These are phyloP conservation scores for Stenotaenia linearis DNA, from an alignment of 2,888 invertebrate species.

Conservation along the genomic window DNA sequence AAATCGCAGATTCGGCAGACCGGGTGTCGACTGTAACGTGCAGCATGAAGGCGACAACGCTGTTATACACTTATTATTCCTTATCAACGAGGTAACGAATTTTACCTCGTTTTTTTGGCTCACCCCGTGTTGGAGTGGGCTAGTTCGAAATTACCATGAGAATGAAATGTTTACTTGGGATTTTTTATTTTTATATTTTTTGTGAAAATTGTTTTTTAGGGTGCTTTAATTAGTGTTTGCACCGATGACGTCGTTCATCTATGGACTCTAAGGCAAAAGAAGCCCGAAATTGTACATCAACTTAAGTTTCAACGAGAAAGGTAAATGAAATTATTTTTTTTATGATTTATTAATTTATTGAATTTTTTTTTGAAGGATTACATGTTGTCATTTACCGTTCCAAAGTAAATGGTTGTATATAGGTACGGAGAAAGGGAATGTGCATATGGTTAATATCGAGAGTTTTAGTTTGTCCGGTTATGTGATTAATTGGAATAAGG, in stretches of 20 bases:
- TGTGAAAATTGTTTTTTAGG: slow-evolving; percentile 50
- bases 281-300: slow-evolving; percentile 89
- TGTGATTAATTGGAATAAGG: slow-evolving; percentile 99
- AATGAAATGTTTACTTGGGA: background rate
- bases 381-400: slow-evolving; percentile 88
- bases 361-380: slow-evolving; percentile 61
- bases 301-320: slow-evolving; percentile 95
- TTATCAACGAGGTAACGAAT: slow-evolving; percentile 72
- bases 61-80: slow-evolving; percentile 85
- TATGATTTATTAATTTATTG: background rate
- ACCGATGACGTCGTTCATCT: slow-evolving; percentile 93
- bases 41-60: slow-evolving; percentile 64
- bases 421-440: slow-evolving; percentile 96
- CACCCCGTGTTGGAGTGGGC: background rate
- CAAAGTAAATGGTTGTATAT: slow-evolving; percentile 98
- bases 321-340: slow-evolving; percentile 46
- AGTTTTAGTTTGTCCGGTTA: slow-evolving; percentile 94
- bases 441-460: slow-evolving; percentile 95
- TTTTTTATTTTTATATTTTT: background rate
- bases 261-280: slow-evolving; percentile 95
- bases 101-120: background rate
- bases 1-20: slow-evolving; percentile 94
- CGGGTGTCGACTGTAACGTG: slow-evolving; percentile 93
- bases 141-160: background rate
- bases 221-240: slow-evolving; percentile 88